Conservation (phyloP, 2,797 vertebrate species). For the Centropyge bicolor region DNA sequence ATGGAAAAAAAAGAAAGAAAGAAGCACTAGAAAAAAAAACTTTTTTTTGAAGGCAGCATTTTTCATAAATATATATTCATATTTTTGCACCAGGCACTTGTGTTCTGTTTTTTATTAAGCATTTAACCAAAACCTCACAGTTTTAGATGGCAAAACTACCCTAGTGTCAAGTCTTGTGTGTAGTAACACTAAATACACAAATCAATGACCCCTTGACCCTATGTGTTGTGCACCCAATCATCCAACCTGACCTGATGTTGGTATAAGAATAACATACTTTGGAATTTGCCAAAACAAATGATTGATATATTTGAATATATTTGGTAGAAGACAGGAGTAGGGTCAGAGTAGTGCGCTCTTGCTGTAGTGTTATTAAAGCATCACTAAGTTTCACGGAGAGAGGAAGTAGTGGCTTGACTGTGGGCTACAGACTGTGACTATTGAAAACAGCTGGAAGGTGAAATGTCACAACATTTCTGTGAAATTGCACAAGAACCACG, state of each 20-base stretch:
- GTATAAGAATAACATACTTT: background rate
- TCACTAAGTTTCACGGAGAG: conserved; percentile 17
- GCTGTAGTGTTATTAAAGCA: background rate
- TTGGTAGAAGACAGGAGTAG: background rate
- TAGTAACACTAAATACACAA: background rate
- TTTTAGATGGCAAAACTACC: background rate
- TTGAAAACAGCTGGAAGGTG: conserved; percentile 13
- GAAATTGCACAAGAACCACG: background rate
- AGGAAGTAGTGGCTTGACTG: background rate
- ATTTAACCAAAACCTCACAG: too few relatives aligned
- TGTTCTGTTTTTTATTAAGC: too few relatives aligned
- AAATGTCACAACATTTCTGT: conserved; percentile 10
- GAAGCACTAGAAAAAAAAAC: background rate
- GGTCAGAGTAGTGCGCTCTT: background rate
- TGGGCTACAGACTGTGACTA: conserved; percentile 7
- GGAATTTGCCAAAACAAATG: background rate
- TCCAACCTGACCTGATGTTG: too few relatives aligned
- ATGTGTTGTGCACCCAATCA: background rate
- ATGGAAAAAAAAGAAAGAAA: background rate
- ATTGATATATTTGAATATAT: background rate
- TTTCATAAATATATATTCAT: too few relatives aligned
- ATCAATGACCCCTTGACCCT: background rate
- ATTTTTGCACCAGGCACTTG: too few relatives aligned
- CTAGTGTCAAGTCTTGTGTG: background rate
- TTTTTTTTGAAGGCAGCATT: too few relatives aligned